Evolutionary conservation across 2,888 invertebrate genomes (phyloP).

Genomic region (Arrhopalites spinosus): DNA sequence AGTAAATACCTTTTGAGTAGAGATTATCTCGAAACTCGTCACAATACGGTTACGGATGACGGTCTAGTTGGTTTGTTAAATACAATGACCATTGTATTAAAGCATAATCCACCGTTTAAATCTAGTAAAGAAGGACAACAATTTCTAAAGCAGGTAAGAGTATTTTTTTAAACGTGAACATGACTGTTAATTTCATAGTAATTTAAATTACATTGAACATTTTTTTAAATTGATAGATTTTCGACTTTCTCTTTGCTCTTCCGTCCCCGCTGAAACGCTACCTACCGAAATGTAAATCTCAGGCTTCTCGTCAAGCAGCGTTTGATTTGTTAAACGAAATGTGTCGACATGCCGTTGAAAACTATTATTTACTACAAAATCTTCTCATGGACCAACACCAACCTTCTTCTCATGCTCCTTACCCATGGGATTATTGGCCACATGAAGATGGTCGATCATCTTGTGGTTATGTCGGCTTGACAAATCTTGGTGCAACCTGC

Average conservation of each 20-base stretch:
- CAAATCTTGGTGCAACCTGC: slow-evolving; percentile 94
- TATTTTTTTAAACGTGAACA: too few species aligned
- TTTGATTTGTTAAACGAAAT: slow-evolving; percentile 89
- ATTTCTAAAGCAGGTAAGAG: slow-evolving; percentile 67
- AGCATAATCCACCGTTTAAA: slow-evolving; percentile 86
- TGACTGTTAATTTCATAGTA: not conserved
- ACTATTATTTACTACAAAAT: slow-evolving; percentile 81
- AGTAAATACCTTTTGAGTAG: slow-evolving; percentile 75
- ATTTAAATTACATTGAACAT: not conserved
- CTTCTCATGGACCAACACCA: slow-evolving; percentile 85
- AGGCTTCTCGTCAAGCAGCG: slow-evolving; percentile 82
- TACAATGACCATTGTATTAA: slow-evolving; percentile 82
- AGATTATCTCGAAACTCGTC: slow-evolving; percentile 81
- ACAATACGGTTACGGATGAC: slow-evolving; percentile 84
- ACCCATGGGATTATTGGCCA: slow-evolving; percentile 98
- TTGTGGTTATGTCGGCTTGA: slow-evolving; percentile 92
- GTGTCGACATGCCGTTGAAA: slow-evolving; percentile 76
- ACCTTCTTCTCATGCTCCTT: slow-evolving; percentile 79
- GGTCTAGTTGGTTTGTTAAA: slow-evolving; percentile 86
- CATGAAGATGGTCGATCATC: slow-evolving; percentile 92
- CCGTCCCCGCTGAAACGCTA: slow-evolving; percentile 83
- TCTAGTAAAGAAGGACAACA: slow-evolving; percentile 75
- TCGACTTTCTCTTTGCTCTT: slow-evolving; percentile 86
- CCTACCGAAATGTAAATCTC: slow-evolving; percentile 91
- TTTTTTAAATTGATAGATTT: slow-evolving; percentile 58